phyloP scores from a whole-genome alignment of 1,140 invertebrate species.

The Popillia japonica region DNA sequence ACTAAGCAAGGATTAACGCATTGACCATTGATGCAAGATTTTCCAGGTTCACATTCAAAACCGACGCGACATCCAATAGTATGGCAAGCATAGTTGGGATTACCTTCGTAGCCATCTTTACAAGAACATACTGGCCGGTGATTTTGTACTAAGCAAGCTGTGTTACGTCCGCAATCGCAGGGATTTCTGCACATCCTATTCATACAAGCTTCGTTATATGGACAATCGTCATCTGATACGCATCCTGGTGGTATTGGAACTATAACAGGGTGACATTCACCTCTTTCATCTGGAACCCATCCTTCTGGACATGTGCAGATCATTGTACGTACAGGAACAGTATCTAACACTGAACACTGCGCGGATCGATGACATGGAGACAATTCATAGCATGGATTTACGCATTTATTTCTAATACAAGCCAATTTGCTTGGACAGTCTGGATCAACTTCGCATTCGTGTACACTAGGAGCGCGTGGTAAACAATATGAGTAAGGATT shows the following conservation, averaged over 20 bases:
- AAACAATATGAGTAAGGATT: conserved; percentile 82
- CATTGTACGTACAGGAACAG: conserved; percentile 83
- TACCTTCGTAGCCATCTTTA: conserved; percentile 81
- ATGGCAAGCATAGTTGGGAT: conserved; percentile 81
- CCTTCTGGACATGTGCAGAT: conserved; percentile 85
- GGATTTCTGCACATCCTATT: conserved; percentile 86
- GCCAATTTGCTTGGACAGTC: conserved; percentile 83
- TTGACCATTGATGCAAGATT: conserved; percentile 83
- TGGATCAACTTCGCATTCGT: conserved; percentile 77
- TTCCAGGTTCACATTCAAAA: conserved; percentile 80
- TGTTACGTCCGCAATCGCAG: conserved; percentile 86
- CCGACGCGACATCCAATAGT: conserved; percentile 80
- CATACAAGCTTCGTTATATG: conserved; percentile 79
- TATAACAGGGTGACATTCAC: conserved; percentile 77
- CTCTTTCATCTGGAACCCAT: conserved; percentile 79
- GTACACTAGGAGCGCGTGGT: conserved; percentile 60
- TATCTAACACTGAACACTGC: conserved; percentile 80
- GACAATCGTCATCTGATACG: conserved; percentile 79
- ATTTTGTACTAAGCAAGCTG: conserved; percentile 81
- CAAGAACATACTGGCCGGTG: conserved; percentile 89
- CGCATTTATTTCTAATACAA: conserved; percentile 81
- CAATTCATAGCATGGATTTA: conserved; percentile 79
- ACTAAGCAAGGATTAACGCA: conserved; percentile 85
- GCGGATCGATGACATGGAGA: conserved; percentile 76
- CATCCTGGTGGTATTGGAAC: conserved; percentile 77